phyloP scores from a whole-genome alignment of 1,140 invertebrate genomes.

The Lepidostoma basale region DNA sequence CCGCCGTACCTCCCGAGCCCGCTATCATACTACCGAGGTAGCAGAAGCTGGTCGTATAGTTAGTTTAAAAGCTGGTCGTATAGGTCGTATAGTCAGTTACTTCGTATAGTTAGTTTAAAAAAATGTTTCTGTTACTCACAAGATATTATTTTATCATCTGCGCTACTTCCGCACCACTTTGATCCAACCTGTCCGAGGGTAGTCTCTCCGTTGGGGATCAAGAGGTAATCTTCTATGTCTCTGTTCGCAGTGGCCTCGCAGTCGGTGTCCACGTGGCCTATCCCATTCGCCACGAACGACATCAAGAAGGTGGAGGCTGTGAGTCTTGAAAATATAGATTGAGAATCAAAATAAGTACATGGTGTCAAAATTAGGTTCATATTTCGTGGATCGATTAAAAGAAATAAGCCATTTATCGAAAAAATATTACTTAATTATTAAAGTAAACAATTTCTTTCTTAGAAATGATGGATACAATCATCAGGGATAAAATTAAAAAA shows the following conservation, averaged over 20 bases:
- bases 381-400: too few relatives aligned
- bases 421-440: background rate
- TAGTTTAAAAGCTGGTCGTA: background rate
- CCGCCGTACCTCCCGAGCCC: too few relatives aligned
- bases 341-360: background rate
- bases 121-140: conserved; percentile 49
- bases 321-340: conserved; percentile 46
- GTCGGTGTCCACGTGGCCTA: conserved; percentile 54
- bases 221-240: conserved; percentile 59
- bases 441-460: background rate
- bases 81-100: too few relatives aligned
- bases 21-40: too few relatives aligned
- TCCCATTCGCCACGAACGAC: conserved; percentile 49
- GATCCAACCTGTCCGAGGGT: conserved; percentile 53
- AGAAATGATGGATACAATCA: background rate
- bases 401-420: background rate
- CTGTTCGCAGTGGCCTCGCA: conserved; percentile 51
- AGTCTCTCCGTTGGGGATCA: conserved; percentile 60
- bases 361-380: too few relatives aligned
- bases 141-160: conserved; percentile 53
- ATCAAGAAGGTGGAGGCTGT: conserved; percentile 54
- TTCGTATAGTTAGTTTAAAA: background rate
- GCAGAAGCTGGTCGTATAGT: background rate
- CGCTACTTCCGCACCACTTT: conserved; percentile 57
- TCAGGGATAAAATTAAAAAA: too few relatives aligned